These are phyloP conservation scores for Ochotona princeps DNA, from an alignment of 2,113 vertebrate species.

Conservation along the genomic window DNA sequence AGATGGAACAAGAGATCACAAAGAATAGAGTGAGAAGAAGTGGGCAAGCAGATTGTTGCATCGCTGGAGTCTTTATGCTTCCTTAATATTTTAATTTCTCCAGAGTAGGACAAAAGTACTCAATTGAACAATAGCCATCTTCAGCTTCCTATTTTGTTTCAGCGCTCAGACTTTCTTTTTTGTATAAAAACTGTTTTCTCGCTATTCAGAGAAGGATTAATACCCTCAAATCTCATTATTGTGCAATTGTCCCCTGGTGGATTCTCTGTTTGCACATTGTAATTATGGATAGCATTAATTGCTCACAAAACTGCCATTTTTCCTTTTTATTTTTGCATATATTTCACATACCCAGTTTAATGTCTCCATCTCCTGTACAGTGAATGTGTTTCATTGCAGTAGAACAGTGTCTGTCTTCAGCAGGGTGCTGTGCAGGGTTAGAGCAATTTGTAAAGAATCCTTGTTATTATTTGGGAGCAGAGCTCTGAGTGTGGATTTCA, in stretches of 20 bases:
- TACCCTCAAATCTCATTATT: slow-evolving; percentile 74
- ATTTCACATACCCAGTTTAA: slow-evolving; percentile 68
- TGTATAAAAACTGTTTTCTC: slow-evolving; percentile 71
- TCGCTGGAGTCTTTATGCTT: background rate
- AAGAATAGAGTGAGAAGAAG: background rate
- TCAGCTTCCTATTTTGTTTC: slow-evolving; percentile 50
- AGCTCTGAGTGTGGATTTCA: slow-evolving; percentile 34
- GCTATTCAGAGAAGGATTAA: slow-evolving; percentile 72
- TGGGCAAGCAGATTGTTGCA: background rate
- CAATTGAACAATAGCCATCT: background rate
- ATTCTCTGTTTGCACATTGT: slow-evolving; percentile 78
- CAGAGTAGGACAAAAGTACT: background rate
- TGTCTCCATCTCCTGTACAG: slow-evolving; percentile 41
- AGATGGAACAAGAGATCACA: background rate
- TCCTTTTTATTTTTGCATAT: slow-evolving; percentile 73
- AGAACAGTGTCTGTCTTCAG: slow-evolving; percentile 6
- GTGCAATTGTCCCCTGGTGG: slow-evolving; percentile 54
- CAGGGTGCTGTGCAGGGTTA: slow-evolving; percentile 10
- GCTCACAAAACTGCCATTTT: slow-evolving; percentile 72
- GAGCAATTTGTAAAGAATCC: slow-evolving; percentile 57
- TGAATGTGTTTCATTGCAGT: slow-evolving; percentile 31
- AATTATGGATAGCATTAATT: slow-evolving; percentile 75
- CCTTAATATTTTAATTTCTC: slow-evolving; percentile 15
- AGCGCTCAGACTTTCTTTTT: slow-evolving; percentile 45
- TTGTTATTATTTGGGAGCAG: slow-evolving; percentile 49